phyloP scores from a whole-genome alignment of 2,888 invertebrate genomes.

The Andrena minutula region DNA sequence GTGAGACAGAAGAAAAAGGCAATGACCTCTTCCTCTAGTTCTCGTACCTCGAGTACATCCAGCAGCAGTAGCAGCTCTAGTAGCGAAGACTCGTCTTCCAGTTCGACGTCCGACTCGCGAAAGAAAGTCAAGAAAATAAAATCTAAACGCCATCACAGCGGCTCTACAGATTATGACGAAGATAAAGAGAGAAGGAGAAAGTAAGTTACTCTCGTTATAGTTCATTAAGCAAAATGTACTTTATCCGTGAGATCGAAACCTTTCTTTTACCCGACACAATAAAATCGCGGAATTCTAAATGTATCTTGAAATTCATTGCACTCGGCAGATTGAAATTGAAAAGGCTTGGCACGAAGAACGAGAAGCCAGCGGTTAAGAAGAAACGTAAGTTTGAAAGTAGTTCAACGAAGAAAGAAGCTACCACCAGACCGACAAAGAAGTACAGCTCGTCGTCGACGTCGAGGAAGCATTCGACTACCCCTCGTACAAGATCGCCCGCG shows the following conservation, averaged over 20 bases:
- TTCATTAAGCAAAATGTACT: not conserved
- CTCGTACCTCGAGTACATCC: slow-evolving; percentile 88
- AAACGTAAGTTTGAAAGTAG: slow-evolving; percentile 79
- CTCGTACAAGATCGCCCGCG: slow-evolving; percentile 64
- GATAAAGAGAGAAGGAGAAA: slow-evolving; percentile 86
- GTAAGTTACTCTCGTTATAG: slow-evolving; percentile 45
- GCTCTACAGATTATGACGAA: slow-evolving; percentile 89
- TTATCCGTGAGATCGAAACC: not conserved
- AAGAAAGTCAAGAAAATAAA: slow-evolving; percentile 85
- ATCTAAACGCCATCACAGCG: slow-evolving; percentile 87
- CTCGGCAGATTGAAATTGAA: slow-evolving; percentile 80
- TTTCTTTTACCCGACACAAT: not conserved
- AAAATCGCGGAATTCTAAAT: not conserved
- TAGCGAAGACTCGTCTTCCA: slow-evolving; percentile 88
- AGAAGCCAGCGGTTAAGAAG: slow-evolving; percentile 78
- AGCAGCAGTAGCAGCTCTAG: slow-evolving; percentile 87
- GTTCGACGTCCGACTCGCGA: slow-evolving; percentile 88
- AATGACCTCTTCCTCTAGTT: slow-evolving; percentile 90
- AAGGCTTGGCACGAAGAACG: slow-evolving; percentile 79
- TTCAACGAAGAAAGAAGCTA: slow-evolving; percentile 67
- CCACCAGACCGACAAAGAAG: slow-evolving; percentile 67
- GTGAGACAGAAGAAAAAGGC: slow-evolving; percentile 88
- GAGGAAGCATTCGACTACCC: slow-evolving; percentile 60
- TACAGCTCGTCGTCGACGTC: slow-evolving; percentile 63
- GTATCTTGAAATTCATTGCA: slow-evolving; percentile 10